These are phyloP conservation scores for Ectobius pallidus DNA, from an alignment of 2,888 invertebrate genomes.

Conservation along the genomic window DNA sequence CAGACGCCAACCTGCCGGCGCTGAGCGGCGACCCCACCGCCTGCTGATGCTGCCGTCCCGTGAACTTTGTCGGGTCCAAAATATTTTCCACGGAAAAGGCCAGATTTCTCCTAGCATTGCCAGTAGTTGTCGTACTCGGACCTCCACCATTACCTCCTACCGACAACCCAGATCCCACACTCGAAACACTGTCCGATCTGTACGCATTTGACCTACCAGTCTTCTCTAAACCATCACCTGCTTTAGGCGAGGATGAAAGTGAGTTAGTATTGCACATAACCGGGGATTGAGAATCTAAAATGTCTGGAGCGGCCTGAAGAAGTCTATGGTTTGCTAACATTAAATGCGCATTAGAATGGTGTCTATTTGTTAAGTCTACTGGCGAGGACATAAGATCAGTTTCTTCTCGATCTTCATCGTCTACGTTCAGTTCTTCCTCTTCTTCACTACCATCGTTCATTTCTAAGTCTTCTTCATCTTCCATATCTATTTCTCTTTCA, in stretches of 20 bases:
- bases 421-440: conserved; percentile 39
- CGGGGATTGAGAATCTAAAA: conserved; percentile 14
- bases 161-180: conserved; percentile 24
- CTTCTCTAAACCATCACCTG: conserved; percentile 1
- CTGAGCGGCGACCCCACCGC: conserved; percentile 44
- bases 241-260: conserved; percentile 12
- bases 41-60: conserved; percentile 59
- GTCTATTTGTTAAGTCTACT: conserved; percentile 42
- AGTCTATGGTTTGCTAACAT: conserved; percentile 27
- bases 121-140: conserved; percentile 19
- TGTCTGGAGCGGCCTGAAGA: conserved; percentile 8
- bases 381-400: conserved; percentile 39
- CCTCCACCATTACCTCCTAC: conserved; percentile 22
- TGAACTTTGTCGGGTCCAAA: conserved; percentile 88
- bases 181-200: conserved; percentile 29
- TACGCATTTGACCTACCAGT: not conserved
- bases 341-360: conserved; percentile 7
- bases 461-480: conserved; percentile 28
- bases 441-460: conserved; percentile 29
- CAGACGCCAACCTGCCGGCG: conserved; percentile 24
- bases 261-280: conserved; percentile 29
- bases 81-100: conserved; percentile 93
- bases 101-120: conserved; percentile 63
- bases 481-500: conserved; percentile 24
- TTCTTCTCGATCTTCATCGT: conserved; percentile 42